phyloP scores from a whole-genome alignment of 2,113 vertebrate genomes.

The Sterrhoptilus dennistouni region DNA sequence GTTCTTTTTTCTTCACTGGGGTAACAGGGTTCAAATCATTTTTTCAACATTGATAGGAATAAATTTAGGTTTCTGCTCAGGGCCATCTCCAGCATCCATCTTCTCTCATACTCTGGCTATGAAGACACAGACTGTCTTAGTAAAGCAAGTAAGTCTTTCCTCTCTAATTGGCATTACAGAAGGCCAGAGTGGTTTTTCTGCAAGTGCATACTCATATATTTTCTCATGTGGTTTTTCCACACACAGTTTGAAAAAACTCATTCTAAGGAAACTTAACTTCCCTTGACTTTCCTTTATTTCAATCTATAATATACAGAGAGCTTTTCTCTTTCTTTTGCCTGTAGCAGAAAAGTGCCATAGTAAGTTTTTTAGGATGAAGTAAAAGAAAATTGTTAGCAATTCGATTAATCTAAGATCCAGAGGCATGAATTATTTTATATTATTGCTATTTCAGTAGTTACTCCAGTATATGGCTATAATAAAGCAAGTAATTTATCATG shows the following conservation, averaged over 20 bases:
- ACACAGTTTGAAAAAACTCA: neutral
- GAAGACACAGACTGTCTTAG: neutral
- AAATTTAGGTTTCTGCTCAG: neutral
- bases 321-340: neutral
- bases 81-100: neutral
- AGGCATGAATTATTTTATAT: neutral
- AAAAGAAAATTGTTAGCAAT: neutral
- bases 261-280: neutral
- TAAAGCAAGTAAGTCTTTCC: neutral
- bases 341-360: neutral
- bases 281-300: neutral
- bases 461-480: neutral
- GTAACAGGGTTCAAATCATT: neutral
- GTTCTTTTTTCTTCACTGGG: neutral
- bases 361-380: neutral
- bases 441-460: neutral
- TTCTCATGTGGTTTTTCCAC: neutral
- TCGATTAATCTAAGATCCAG: neutral
- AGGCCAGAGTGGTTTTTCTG: neutral
- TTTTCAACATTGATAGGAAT: neutral
- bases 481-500: neutral
- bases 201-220: neutral
- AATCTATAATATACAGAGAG: neutral
- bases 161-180: neutral
- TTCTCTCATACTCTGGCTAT: neutral